Evolutionary conservation across 64 coral and sea anemone genomes (phyloP), one percentile per base, ranked within the genome.

Genomic region (Stylophora pistillata): DNA sequence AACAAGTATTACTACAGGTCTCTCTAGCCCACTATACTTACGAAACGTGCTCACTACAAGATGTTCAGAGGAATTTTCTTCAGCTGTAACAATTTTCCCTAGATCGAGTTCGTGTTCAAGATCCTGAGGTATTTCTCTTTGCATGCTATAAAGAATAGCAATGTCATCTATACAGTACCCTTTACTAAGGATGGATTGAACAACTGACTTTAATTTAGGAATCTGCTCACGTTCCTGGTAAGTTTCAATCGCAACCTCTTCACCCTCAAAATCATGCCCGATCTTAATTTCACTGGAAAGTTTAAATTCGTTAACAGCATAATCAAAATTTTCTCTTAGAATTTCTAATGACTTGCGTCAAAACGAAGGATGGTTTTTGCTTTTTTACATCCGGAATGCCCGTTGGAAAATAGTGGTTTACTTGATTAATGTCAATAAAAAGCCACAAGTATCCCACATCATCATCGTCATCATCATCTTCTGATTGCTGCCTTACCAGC

Each of bases 1-100:
- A 1, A 92, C 82, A 13, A 92, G 20, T 17, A 92, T 31, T 7
- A 92, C 81, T 0, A 92, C 82, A 79, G 90, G 82, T 59, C 90
- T 61, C 26, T 92, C 90, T 11, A 92, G 37, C 2, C 90, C 90
- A 69, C 82, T 86, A 64, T 78, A 92, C 53, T 34, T 73, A 15
- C 59, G 53, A 12, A 86, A 31, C 0, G 74, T 59, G 30, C 81
- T 92, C 10, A 92, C 14, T 58, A 92, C 62, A 2, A 92, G 1
- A 52, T 26, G 0, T 6, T 86, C 47, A 14, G 55, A 64, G 30
- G 37, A 26, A 15, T 86, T 71, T 9, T 15, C 11, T 47, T 92
- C 74, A 18, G 26, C 90, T 41, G 34, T 23, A 32, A 64, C 90
- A 79, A 71, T 27, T 21, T 32, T n/a, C 4, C 3, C 0, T 15